Evolutionary conservation across 2,888 invertebrate species (phyloP).

Genomic region (Acrobasis suavella): DNA sequence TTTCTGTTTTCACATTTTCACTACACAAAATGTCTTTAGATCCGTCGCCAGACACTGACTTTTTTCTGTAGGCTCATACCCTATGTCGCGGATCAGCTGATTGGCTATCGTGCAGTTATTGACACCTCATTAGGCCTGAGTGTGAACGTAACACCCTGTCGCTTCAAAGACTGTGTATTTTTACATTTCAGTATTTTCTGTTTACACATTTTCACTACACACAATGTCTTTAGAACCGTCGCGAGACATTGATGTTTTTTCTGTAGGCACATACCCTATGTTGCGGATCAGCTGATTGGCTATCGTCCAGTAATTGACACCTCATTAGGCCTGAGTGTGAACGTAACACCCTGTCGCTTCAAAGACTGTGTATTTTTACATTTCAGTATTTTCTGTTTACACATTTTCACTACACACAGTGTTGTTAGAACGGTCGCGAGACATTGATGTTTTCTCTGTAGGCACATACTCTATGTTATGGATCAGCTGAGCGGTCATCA

Average conservation of each 20-base stretch:
- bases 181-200: neutral
- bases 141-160: neutral
- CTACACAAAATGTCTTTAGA: too few species aligned
- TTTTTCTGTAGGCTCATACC: neutral
- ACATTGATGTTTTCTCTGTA: too few species aligned
- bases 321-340: slow-evolving; percentile 5
- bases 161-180: neutral
- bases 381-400: neutral
- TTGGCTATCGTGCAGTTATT: slow-evolving; percentile 13
- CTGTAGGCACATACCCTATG: neutral
- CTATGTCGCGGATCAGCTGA: neutral
- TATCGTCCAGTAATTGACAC: slow-evolving; percentile 19
- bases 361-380: neutral
- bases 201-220: neutral
- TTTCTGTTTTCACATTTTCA: too few species aligned
- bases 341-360: neutral
- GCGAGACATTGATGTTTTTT: neutral
- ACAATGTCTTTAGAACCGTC: neutral
- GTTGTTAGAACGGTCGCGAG: too few species aligned
- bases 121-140: slow-evolving; percentile 14
- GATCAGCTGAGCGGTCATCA: too few species aligned
- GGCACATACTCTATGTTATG: too few species aligned
- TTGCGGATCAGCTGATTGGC: neutral
- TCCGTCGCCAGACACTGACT: neutral
- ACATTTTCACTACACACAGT: neutral